These are phyloP conservation scores for Drosophila melanogaster DNA, from an alignment of 1,140 invertebrate genomes.

Conservation along the genomic window DNA sequence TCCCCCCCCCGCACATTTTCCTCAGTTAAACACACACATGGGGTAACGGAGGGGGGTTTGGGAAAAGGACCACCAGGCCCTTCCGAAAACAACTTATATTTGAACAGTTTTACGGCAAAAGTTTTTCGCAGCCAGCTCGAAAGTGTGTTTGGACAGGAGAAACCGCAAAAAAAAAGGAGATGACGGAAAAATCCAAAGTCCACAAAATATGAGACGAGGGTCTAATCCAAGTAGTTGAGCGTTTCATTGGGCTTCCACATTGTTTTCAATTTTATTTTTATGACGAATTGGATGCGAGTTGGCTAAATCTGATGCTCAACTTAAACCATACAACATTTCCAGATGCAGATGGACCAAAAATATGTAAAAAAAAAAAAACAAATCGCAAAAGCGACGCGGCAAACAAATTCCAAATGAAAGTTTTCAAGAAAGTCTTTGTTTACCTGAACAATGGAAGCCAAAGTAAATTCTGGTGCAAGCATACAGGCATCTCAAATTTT, in stretches of 20 bases:
- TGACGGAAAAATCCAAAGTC: not conserved
- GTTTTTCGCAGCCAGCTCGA: slow-evolving; percentile 22
- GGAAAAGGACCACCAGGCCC: not conserved
- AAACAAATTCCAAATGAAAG: slow-evolving; percentile 27
- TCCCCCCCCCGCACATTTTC: not conserved
- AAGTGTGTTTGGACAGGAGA: slow-evolving; percentile 13
- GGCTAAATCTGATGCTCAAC: not conserved
- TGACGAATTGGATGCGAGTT: slow-evolving; percentile 9
- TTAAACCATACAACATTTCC: slow-evolving; percentile 2
- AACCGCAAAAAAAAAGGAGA: slow-evolving; percentile 9
- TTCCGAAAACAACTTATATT: slow-evolving; percentile 41
- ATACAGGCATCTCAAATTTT: slow-evolving; percentile 37
- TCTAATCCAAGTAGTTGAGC: slow-evolving; percentile 39
- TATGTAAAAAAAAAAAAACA: not conserved
- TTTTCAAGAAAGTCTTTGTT: slow-evolving; percentile 23
- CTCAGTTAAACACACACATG: slow-evolving; percentile 1
- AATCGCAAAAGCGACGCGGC: slow-evolving; percentile 12
- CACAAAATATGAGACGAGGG: slow-evolving; percentile 28
- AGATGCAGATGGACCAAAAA: not conserved
- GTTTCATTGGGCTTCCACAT: slow-evolving; percentile 28
- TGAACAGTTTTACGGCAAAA: slow-evolving; percentile 53
- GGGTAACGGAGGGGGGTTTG: not conserved
- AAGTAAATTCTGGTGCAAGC: slow-evolving; percentile 27
- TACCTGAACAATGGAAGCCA: slow-evolving; percentile 45
- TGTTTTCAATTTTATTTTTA: slow-evolving; percentile 6